These are phyloP conservation scores for Caenorhabditis elegans DNA, from an alignment of 1,140 invertebrate species.

Conservation along the genomic window WBcel235 BX284606.5:3530501-3531000, in stretches of 20 bases:
- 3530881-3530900: background rate
- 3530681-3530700: background rate
- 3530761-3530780: background rate
- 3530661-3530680: slow-evolving; percentile 4
- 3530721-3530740: background rate
- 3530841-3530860: background rate
- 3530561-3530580: slow-evolving; percentile 64
- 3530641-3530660: slow-evolving; percentile 30
- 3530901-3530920: background rate
- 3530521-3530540: slow-evolving; percentile 65
- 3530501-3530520: slow-evolving; percentile 63
- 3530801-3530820: background rate
- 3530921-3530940: slow-evolving; percentile 22
- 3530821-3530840: background rate
- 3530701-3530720: background rate
- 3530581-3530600: slow-evolving; percentile 62
- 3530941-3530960: slow-evolving; percentile 2
- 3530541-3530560: slow-evolving; percentile 66
- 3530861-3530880: background rate
- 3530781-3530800: background rate
- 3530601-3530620: slow-evolving; percentile 65
- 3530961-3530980: slow-evolving; percentile 36
- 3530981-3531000: slow-evolving; percentile 45
- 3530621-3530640: slow-evolving; percentile 51
- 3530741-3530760: too few species aligned